phyloP scores from a whole-genome alignment of 2,113 vertebrate species.

The Anguilla rostrata region DNA sequence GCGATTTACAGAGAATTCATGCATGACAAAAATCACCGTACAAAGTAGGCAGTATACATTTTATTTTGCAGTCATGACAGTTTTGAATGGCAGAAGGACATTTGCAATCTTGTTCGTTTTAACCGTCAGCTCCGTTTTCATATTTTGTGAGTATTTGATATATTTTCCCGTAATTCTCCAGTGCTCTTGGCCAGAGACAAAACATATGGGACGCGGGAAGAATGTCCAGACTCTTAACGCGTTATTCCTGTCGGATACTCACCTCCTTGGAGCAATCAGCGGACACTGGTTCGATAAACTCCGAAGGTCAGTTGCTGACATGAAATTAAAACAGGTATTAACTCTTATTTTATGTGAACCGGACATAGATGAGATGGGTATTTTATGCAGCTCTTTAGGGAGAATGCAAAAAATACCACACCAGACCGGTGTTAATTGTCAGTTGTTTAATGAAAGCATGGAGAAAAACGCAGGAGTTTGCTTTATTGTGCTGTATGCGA shows the following conservation, averaged over 20 bases:
- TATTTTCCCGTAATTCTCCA: conserved; percentile 71
- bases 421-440: neutral
- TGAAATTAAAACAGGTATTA: neutral
- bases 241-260: conserved; percentile 77
- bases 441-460: too few species aligned
- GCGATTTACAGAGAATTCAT: neutral
- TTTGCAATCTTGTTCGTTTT: conserved; percentile 36
- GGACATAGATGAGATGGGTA: neutral
- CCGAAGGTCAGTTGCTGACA: conserved; percentile 63
- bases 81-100: conserved; percentile 8
- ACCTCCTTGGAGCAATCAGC: conserved; percentile 73
- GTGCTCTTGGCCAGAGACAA: conserved; percentile 66
- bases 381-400: neutral
- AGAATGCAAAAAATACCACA: neutral
- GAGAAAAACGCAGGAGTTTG: too few species aligned
- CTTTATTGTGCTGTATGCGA: too few species aligned
- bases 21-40: neutral
- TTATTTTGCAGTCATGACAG: conserved; percentile 5
- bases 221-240: conserved; percentile 59
- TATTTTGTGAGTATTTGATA: conserved; percentile 78
- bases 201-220: conserved; percentile 35
- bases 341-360: neutral
- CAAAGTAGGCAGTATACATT: neutral
- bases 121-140: conserved; percentile 45
- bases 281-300: conserved; percentile 81